Evolutionary conservation across 2,113 vertebrate genomes (phyloP), one percentile per base, ranked within the genome.

Genomic region (Megatriorchis doriae): DNA sequence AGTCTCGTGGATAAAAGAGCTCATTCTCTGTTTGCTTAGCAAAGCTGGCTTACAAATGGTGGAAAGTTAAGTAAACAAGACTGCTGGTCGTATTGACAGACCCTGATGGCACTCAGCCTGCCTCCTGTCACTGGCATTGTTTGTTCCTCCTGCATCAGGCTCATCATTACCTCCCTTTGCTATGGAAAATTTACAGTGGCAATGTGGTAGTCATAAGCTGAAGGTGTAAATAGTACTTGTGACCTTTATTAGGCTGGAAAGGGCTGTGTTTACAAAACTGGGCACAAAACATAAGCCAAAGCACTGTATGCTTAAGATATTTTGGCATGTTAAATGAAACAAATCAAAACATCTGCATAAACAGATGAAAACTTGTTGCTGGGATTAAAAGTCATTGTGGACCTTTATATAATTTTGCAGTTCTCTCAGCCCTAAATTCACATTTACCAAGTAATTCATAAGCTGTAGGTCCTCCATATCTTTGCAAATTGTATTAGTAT

Each of bases 221-320:
- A 48, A 95, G 75, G 86, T 83, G 80, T 89, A 93, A 94, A 94
- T 95, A 67, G 40, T 77, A n/a, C 53, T 91, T 5, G 25, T 95
- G 95, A 94, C 94, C 91, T 96, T 88, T 91, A 27, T 66, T 42
- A 50, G 70, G 27, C 87, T 93, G 66, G 74, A 79, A 81, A 48
- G 89, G 40, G 58, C 56, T 83, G 71, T 82, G 93, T 94, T 94
- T 91, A 90, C 89, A 91, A 50, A 82, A 58, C 53, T 0, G 0
- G 78, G n/a, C 87, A 59, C 81, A 79, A 88, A 96, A 43, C 53
- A 34, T 71, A 89, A 68, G 61, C 75, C 73, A 87, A 94, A 88
- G 43, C 86, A 66, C 70, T 93, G 25, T 85, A 66, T 52, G 34
- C 84, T 88, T 82, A 38, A 53, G 79, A 43, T 73, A 53, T 40